Conservation (phyloP, 1,140 invertebrate genomes). For the Lethrus apterus region DNA sequence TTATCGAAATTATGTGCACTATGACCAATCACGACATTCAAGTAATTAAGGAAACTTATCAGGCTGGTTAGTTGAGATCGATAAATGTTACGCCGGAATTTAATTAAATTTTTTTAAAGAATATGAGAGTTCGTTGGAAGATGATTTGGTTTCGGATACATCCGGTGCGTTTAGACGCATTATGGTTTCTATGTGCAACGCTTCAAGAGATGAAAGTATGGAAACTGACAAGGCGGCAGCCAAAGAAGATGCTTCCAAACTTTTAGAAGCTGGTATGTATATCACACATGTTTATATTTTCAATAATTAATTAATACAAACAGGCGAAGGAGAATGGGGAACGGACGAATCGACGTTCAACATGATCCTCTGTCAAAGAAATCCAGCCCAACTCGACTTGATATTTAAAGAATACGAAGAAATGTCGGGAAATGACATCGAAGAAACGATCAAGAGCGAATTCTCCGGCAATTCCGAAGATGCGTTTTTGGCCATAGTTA, state of each 20-base stretch:
- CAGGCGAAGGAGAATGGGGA: constrained; percentile 53
- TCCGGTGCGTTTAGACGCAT: constrained; percentile 81
- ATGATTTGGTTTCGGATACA: constrained; percentile 76
- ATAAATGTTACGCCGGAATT: background rate
- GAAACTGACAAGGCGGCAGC: constrained; percentile 39
- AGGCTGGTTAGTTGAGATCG: constrained; percentile 60
- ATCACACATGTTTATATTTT: too few species aligned
- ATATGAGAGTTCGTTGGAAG: constrained; percentile 69
- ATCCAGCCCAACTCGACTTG: constrained; percentile 53
- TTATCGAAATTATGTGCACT: constrained; percentile 89
- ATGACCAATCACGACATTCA: constrained; percentile 78
- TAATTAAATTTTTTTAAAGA: too few species aligned
- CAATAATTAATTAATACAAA: too few species aligned
- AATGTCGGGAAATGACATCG: constrained; percentile 74
- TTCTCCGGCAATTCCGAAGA: constrained; percentile 85
- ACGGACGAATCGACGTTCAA: constrained; percentile 67
- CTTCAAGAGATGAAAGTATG: constrained; percentile 35
- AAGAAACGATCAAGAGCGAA: constrained; percentile 76
- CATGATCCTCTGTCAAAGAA: constrained; percentile 51
- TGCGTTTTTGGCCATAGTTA: constrained; percentile 61
- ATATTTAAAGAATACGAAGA: constrained; percentile 73
- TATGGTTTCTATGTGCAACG: constrained; percentile 66
- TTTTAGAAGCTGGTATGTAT: too few species aligned
- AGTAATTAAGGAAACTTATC: constrained; percentile 72
- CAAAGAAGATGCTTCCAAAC: constrained; percentile 49